These are phyloP conservation scores for Pangasius macronema DNA, from an alignment of 2,797 vertebrate species.

Conservation along the genomic window DNA sequence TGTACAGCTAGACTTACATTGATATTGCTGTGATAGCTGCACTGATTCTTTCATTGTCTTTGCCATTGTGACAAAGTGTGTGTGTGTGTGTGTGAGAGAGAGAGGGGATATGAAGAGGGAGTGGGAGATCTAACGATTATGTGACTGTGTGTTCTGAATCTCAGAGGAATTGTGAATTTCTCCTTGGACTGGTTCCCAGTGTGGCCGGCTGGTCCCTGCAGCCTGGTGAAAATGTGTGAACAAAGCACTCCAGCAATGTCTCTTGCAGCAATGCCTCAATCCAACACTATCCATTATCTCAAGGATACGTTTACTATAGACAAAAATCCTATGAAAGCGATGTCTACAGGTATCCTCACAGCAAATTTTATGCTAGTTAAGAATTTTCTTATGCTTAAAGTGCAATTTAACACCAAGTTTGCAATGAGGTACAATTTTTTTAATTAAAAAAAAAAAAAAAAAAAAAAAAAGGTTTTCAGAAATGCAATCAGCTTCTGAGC, in stretches of 20 bases:
- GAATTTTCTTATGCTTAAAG: not conserved
- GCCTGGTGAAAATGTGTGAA: constrained; percentile 55
- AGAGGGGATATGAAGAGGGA: constrained; percentile 28
- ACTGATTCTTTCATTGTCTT: not conserved
- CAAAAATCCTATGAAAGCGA: not conserved
- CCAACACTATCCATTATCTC: constrained; percentile 7
- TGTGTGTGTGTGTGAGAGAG: not conserved
- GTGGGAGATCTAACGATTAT: not conserved
- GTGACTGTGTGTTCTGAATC: constrained; percentile 37
- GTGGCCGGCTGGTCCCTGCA: constrained; percentile 56
- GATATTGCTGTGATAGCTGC: constrained; percentile 4
- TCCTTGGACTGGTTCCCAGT: constrained; percentile 54
- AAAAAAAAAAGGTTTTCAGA: not conserved
- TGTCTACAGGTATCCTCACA: not conserved
- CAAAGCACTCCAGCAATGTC: constrained; percentile 45
- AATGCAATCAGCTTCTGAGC: not conserved
- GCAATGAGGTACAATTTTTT: not conserved
- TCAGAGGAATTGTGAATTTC: constrained; percentile 52
- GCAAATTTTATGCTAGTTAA: not conserved
- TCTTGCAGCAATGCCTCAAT: constrained; percentile 8
- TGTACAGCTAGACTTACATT: not conserved
- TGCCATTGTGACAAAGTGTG: not conserved
- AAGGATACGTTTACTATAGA: not conserved
- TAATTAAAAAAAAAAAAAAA: not conserved
- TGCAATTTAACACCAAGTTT: not conserved